phyloP scores from a whole-genome alignment of 2,797 vertebrate species.

The Myotis planiceps region DNA sequence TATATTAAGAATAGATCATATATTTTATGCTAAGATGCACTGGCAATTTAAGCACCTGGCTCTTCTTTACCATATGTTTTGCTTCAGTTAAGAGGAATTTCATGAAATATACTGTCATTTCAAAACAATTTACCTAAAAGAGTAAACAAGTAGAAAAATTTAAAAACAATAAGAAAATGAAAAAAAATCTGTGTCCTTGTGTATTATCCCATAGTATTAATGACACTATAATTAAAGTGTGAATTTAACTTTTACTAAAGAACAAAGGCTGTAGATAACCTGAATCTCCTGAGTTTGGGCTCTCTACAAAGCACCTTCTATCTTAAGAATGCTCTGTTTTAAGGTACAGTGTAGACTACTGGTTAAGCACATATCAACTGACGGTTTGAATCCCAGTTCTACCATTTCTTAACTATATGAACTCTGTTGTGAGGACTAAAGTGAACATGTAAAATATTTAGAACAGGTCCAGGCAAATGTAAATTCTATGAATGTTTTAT shows the following conservation, averaged over 20 bases:
- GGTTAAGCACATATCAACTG: not conserved
- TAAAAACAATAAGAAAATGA: not conserved
- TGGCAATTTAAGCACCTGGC: constrained; percentile 25
- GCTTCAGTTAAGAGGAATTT: constrained; percentile 13
- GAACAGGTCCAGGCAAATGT: not conserved
- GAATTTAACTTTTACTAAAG: constrained; percentile 15
- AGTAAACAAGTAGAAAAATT: not conserved
- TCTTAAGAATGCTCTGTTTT: constrained; percentile 16
- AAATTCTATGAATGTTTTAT: constrained; percentile 14
- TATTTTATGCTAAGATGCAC: not conserved
- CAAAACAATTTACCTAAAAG: constrained; percentile 26
- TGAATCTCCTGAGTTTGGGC: not conserved
- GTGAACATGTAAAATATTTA: not conserved
- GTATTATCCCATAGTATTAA: not conserved
- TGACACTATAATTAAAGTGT: constrained; percentile 8
- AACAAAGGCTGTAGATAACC: not conserved
- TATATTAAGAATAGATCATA: not conserved
- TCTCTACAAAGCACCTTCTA: not conserved
- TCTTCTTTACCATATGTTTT: not conserved
- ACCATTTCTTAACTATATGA: not conserved
- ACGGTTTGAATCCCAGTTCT: not conserved
- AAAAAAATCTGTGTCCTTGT: constrained; percentile 14
- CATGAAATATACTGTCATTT: constrained; percentile 7
- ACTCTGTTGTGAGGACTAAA: not conserved
- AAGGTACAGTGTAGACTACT: not conserved